These are phyloP conservation scores for Chromoteleia sp. DNA, from an alignment of 2,888 invertebrate species.

Conservation along the genomic window DNA sequence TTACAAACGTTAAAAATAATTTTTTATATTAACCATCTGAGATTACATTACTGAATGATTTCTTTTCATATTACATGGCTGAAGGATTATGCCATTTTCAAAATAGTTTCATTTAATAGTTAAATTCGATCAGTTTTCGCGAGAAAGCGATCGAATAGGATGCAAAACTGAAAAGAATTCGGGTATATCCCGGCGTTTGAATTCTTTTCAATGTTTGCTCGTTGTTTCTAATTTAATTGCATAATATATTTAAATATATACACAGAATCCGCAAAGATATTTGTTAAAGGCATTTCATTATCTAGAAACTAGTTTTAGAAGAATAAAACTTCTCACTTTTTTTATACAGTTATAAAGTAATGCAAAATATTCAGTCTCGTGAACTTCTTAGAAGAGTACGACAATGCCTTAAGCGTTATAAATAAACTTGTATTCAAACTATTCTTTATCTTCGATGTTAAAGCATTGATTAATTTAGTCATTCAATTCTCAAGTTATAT, in stretches of 20 bases:
- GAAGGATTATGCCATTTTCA: conserved; percentile 10
- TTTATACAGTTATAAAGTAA: conserved; percentile 51
- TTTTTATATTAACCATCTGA: conserved; percentile 13
- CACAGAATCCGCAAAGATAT: conserved; percentile 44
- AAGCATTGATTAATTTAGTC: too few species aligned
- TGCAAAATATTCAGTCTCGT: conserved; percentile 68
- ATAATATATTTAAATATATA: conserved; percentile 25
- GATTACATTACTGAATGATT: conserved; percentile 35
- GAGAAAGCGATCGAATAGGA: not conserved
- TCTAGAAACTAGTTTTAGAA: conserved; percentile 58
- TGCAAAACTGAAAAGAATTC: not conserved
- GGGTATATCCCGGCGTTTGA: not conserved
- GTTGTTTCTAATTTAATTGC: conserved; percentile 1
- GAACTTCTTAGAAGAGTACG: conserved; percentile 46
- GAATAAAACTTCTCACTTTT: conserved; percentile 53
- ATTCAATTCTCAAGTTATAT: too few species aligned
- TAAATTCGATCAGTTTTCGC: not conserved
- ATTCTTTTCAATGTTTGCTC: conserved; percentile 12
- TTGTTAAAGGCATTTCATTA: conserved; percentile 49
- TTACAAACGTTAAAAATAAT: conserved; percentile 30
- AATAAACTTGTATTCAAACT: conserved; percentile 42
- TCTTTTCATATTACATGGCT: conserved; percentile 6
- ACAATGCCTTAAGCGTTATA: conserved; percentile 34
- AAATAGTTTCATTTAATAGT: too few species aligned
- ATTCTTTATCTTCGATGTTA: not conserved